A percentile compares a stretch with the other conserved stretches of the same genome.
These are phyloP conservation scores for Indri indri DNA, from an alignment of 2,113 vertebrate species.

Conservation along the genomic window DNA sequence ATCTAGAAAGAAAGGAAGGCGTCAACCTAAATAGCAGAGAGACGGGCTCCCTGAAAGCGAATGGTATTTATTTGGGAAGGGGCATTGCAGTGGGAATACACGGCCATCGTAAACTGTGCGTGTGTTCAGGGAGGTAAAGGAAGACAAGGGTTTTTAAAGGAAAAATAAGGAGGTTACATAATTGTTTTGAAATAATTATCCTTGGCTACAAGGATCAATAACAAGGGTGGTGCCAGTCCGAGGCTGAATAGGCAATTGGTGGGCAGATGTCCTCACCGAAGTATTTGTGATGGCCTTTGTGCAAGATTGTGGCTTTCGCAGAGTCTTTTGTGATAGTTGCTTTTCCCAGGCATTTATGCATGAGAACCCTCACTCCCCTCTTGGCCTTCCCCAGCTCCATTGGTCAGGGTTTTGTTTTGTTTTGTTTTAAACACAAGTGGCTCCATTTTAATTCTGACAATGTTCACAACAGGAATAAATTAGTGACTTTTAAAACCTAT, in stretches of 20 bases:
- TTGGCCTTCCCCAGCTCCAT: background rate
- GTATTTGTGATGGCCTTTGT: background rate
- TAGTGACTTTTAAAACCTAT: background rate
- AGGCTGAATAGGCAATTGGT: background rate
- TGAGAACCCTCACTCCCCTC: background rate
- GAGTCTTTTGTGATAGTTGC: background rate
- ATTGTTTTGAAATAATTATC: background rate
- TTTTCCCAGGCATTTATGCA: background rate
- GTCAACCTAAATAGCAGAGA: background rate
- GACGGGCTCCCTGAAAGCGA: background rate
- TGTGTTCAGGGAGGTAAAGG: background rate
- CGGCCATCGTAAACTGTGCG: background rate
- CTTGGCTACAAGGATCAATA: background rate
- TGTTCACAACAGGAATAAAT: background rate
- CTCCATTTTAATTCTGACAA: background rate
- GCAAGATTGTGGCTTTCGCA: background rate
- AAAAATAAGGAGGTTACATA: background rate
- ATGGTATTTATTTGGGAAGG: background rate
- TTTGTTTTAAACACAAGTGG: background rate
- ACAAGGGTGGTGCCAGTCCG: background rate
- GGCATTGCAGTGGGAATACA: background rate
- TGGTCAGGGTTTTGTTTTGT: background rate
- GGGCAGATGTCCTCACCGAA: background rate
- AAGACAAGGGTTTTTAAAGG: background rate
- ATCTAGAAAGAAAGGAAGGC: constrained; percentile 60